Percentiles rank a stretch among this genome's conserved stretches.
These are phyloP conservation scores for Heliconius eleuchia DNA, from an alignment of 1,140 invertebrate genomes.

Conservation along the genomic window DNA sequence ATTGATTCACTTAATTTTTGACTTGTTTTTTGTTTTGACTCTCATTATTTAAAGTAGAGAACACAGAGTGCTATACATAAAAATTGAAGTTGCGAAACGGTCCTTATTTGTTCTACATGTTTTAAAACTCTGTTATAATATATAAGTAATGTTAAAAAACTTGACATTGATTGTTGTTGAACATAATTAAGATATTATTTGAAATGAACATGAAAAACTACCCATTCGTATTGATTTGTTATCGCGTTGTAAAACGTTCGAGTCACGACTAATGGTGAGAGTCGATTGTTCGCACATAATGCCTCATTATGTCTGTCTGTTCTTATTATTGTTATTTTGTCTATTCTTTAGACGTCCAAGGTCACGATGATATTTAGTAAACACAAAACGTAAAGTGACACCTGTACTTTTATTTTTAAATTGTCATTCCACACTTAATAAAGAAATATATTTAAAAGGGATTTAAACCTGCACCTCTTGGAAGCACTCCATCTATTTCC, in stretches of 20 bases:
- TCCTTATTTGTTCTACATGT: no score
- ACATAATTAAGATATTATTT: background rate
- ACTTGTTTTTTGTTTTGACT: no score
- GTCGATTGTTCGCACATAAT: constrained; percentile 33
- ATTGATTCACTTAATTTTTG: no score
- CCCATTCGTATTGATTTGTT: background rate
- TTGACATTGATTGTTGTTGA: background rate
- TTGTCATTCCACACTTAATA: no score
- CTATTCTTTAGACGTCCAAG: background rate
- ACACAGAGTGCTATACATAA: no score
- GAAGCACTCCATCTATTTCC: no score
- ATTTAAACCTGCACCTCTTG: no score
- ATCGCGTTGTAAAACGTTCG: background rate
- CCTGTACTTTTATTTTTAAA: no score
- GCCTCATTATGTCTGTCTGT: constrained; percentile 20
- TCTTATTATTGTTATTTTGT: background rate
- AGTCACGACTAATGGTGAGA: constrained; percentile 22
- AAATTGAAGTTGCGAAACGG: no score
- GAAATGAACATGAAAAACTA: background rate
- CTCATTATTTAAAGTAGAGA: no score
- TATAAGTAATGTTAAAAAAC: background rate
- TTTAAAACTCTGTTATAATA: no score
- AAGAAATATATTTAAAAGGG: no score
- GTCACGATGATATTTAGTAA: background rate
- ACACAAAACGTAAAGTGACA: background rate